phyloP scores from a whole-genome alignment of 2,797 vertebrate species.

The Pipistrellus kuhlii region DNA sequence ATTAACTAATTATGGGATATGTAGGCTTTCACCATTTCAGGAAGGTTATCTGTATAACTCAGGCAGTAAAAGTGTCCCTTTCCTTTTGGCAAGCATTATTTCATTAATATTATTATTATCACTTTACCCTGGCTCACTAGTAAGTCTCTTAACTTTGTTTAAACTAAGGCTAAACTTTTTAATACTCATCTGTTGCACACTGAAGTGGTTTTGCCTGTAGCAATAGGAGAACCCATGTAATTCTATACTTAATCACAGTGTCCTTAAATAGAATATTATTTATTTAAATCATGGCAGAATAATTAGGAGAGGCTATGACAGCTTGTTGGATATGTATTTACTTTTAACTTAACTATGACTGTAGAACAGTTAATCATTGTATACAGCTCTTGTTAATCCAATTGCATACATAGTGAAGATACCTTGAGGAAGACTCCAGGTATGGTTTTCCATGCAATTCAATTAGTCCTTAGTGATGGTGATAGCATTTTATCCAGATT shows the following conservation, averaged over 20 bases:
- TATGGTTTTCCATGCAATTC: not conserved
- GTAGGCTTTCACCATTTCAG: not conserved
- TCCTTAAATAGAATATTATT: conserved; percentile 3
- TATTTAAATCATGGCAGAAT: conserved; percentile 32
- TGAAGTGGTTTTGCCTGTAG: not conserved
- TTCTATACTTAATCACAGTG: not conserved
- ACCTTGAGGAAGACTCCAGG: not conserved
- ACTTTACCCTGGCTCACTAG: not conserved
- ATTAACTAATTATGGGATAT: conserved; percentile 30
- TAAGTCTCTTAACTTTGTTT: conserved; percentile 45
- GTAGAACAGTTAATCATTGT: conserved; percentile 5
- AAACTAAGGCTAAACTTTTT: conserved; percentile 25
- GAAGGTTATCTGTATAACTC: not conserved
- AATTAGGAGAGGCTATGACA: conserved; percentile 24
- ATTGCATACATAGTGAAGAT: not conserved
- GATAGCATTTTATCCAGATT: not conserved
- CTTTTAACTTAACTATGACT: conserved; percentile 65
- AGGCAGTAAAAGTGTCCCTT: not conserved
- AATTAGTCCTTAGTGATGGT: fast-evolving
- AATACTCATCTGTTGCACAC: not conserved
- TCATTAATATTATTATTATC: conserved; percentile 5
- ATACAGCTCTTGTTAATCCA: conserved; percentile 34
- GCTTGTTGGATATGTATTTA: conserved; percentile 23
- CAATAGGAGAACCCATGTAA: not conserved
- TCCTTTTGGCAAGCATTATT: conserved; percentile 19